Conservation (phyloP, 2,797 vertebrate species). For the Pelobates cultripes region DNA sequence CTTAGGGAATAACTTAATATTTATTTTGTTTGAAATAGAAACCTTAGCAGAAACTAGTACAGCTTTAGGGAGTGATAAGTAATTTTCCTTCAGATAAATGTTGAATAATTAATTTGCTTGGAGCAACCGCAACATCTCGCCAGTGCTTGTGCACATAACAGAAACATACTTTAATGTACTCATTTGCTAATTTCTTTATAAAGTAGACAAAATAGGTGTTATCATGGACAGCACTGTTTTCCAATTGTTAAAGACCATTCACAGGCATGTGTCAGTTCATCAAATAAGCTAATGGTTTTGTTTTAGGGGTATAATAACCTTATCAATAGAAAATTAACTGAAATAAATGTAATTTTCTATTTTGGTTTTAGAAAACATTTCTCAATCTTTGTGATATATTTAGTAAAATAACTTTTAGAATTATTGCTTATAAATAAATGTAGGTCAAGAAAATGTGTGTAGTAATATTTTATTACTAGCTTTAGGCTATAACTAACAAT, state of each 20-base stretch:
- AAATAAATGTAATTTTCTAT: too few relatives aligned
- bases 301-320: too few relatives aligned
- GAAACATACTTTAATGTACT: conserved; percentile 26
- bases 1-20: conserved; percentile 49
- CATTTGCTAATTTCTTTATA: conserved; percentile 9
- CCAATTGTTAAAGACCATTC: not conserved
- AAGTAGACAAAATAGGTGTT: conserved; percentile 11
- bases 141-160: conserved; percentile 19
- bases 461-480: too few relatives aligned
- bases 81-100: conserved; percentile 54
- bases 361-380: too few relatives aligned
- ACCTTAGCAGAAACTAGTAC: conserved; percentile 21
- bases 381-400: too few relatives aligned
- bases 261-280: not conserved
- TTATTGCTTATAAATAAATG: too few relatives aligned
- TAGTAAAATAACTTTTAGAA: too few relatives aligned
- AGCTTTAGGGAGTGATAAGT: conserved; percentile 41
- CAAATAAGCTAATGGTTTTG: too few relatives aligned
- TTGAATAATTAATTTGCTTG: conserved; percentile 56
- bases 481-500: too few relatives aligned
- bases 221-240: not conserved
- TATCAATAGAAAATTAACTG: too few relatives aligned
- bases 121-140: conserved; percentile 25
- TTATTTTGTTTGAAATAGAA: conserved; percentile 57
- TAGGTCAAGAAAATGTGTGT: too few relatives aligned